Evolutionary conservation across 2,888 invertebrate genomes (phyloP), one percentile per base, ranked within the genome.

Genomic region (Xanthorhoe designata): DNA sequence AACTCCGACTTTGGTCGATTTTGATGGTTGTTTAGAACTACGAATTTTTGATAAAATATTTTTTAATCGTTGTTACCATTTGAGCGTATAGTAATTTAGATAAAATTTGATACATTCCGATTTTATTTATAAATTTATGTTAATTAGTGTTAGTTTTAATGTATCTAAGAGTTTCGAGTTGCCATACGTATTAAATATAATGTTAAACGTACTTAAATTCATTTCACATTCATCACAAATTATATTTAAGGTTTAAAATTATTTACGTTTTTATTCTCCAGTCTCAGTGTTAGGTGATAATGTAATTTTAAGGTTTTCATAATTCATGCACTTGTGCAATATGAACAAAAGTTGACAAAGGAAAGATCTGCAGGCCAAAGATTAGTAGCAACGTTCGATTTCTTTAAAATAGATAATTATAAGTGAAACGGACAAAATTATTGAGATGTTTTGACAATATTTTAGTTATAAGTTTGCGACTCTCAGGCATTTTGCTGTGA

Each of bases 361-460:
- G 91, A 92, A 88, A 88, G 91, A 92, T 92, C 92, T 92, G 92
- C 82, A 87, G 89, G 89, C 92, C 92, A 92, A 92, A 92, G 92
- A 92, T 90, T 91, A 92, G 88, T 83, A 81, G 83, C 81, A 79
- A 79, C 76, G 72, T 79, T 76, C 78, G 80, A 76, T 79, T 70
- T n/a, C 8, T 13, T 47, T 47, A 6, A 47, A 75, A 75, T 79
- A 75, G 69, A 71, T 72, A 64, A 42, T 42, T 32, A 32, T 42
- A 47, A 17, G 45, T 73, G 76, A 80, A 78, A 70, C 70, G 71
- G 74, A 77, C 70, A 75, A 74, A 71, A 75, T 72, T 74, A 78
- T 75, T 67, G 72, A 78, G 78, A 77, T 77, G 79, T 83, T 83
- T 86, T 83, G 86, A 89, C 84, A 87, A 82, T 83, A 81, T 85